phyloP scores from a whole-genome alignment of 2,888 invertebrate genomes.

The Eupithecia inturbata region DNA sequence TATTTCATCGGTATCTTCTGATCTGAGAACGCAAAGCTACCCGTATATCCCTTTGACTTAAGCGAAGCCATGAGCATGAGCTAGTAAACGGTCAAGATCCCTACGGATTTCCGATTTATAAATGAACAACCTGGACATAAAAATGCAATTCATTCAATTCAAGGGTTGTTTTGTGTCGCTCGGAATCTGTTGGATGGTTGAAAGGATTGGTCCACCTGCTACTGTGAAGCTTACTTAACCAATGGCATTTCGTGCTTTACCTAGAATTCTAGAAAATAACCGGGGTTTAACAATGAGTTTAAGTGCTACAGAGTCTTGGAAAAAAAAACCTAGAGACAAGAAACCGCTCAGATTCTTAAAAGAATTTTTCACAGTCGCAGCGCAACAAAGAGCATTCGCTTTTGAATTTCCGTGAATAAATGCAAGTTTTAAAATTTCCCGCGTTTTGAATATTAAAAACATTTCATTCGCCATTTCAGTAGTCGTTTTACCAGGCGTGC shows the following conservation, averaged over 20 bases:
- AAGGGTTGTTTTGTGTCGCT: background rate
- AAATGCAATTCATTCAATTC: conserved; percentile 5
- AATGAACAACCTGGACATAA: background rate
- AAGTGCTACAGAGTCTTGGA: conserved; percentile 10
- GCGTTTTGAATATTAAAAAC: conserved; percentile 66
- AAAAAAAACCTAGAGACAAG: conserved; percentile 5
- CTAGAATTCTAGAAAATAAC: background rate
- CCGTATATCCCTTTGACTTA: background rate
- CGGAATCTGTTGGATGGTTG: background rate
- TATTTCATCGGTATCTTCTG: background rate
- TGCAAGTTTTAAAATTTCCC: conserved; percentile 59
- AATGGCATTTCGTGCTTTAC: conserved; percentile 1
- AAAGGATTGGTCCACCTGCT: conserved; percentile 9
- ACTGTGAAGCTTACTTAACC: background rate
- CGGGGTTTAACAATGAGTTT: background rate
- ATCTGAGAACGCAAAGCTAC: background rate
- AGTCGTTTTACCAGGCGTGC: conserved; percentile 67
- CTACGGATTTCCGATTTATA: background rate
- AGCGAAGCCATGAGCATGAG: background rate
- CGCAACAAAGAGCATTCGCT: conserved; percentile 44
- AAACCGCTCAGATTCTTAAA: conserved; percentile 15
- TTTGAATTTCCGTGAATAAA: conserved; percentile 53
- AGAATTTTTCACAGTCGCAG: conserved; percentile 29
- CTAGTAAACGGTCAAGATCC: background rate
- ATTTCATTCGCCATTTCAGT: conserved; percentile 70